Evolutionary conservation across 2,888 invertebrate species (phyloP), one percentile per base, ranked within the genome.

Genomic region (Lasius platythorax): DNA sequence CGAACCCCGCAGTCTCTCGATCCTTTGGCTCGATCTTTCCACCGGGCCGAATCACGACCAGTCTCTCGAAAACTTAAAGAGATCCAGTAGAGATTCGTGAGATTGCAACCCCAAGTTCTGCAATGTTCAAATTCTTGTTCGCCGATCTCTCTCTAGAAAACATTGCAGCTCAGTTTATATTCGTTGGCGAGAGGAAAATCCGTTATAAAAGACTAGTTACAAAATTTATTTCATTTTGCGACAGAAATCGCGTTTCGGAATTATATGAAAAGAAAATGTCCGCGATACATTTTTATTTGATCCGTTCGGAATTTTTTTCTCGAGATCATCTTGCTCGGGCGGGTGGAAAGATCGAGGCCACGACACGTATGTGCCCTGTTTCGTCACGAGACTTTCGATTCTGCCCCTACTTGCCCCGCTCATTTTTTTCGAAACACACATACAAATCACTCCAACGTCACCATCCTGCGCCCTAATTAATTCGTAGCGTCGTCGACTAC

Each of bases 1-100:
- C 91, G 88, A 90, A 88, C 92, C 91, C 89, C 87, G 92, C 93
- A 94, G 91, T 91, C 91, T 90, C 88, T 83, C 86, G 85, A 89
- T 89, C 81, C 63, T 72, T 46, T 30, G 73, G 61, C 46, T 28
- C 79, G 79, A 12, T 81, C 73, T 81, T 82, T 83, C 84, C 82
- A 79, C 79, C 66, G 63, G 72, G 70, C 46, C 79, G 84, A 81
- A 74, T 73, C 86, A 87, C 83, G 30, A 3, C 18, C 23, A 46
- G 30, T 68, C 68, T 66, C 18, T 5, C 8, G 18, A 37, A 53
- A 43, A 30, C 18, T 46, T 28, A 15, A 11, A 30, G 30, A 30
- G 30, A 30, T 50, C 6, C 18, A 46, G 43, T 12, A 11, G 68
- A 11, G 33, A 53, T 53, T 2, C 15, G 15, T 23, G 23, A 53